These are phyloP conservation scores for Lipotes vexillifer DNA, from an alignment of 2,113 vertebrate genomes.

Conservation along the genomic window DNA sequence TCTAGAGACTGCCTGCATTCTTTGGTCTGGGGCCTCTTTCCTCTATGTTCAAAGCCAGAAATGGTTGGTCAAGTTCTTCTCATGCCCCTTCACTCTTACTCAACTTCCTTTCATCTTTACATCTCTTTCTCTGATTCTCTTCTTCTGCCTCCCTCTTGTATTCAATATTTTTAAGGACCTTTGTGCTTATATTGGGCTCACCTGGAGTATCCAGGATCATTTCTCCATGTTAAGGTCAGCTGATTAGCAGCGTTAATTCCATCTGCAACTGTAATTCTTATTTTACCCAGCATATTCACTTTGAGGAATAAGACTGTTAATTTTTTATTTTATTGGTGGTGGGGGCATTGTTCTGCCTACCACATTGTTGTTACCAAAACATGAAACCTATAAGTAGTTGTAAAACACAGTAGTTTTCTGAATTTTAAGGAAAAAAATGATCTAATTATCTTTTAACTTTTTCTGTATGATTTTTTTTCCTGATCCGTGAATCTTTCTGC, in stretches of 20 bases:
- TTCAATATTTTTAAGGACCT: neutral
- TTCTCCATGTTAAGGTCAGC: neutral
- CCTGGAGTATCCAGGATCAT: neutral
- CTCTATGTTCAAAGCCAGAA: neutral
- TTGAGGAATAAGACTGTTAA: neutral
- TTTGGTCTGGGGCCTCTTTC: neutral
- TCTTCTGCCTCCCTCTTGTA: neutral
- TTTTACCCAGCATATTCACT: neutral
- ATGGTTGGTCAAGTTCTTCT: neutral
- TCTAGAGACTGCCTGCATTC: neutral
- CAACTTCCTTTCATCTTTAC: accelerated
- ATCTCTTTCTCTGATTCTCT: neutral
- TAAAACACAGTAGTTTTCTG: neutral
- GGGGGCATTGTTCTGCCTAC: neutral
- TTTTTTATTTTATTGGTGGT: neutral
- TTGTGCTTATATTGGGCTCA: neutral
- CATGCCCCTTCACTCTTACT: too few relatives aligned
- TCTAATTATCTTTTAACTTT: neutral
- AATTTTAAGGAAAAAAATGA: neutral
- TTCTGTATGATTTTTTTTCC: neutral
- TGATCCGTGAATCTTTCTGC: neutral
- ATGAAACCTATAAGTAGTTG: neutral
- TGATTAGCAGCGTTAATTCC: neutral
- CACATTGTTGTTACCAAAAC: neutral
- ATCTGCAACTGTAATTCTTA: neutral